Conservation (phyloP, 2,113 vertebrate genomes). For the Spea bombifrons region DNA sequence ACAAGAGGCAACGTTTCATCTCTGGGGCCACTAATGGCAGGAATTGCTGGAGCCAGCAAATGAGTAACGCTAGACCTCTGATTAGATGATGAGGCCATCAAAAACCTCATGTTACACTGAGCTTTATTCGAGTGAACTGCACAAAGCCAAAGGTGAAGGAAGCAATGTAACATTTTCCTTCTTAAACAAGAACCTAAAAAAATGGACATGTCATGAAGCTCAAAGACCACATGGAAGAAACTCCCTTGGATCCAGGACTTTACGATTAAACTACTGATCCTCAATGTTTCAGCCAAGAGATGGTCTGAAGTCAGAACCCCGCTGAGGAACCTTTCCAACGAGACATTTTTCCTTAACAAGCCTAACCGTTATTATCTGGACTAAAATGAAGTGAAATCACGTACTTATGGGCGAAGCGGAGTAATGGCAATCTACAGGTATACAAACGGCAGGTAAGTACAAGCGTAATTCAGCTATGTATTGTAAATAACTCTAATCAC, state of each 20-base stretch:
- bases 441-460: constrained; percentile 81
- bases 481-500: constrained; percentile 47
- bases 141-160: constrained; percentile 69
- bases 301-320: constrained; percentile 65
- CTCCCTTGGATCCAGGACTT: constrained; percentile 63
- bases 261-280: constrained; percentile 63
- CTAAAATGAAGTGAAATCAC: constrained; percentile 69
- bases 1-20: constrained; percentile 92
- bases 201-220: constrained; percentile 54
- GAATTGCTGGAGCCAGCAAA: constrained; percentile 85
- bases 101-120: constrained; percentile 72
- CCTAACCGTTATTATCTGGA: constrained; percentile 55
- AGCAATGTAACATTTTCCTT: constrained; percentile 57
- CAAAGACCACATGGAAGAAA: constrained; percentile 54
- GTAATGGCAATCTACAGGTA: constrained; percentile 67
- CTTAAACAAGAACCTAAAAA: constrained; percentile 42
- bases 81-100: constrained; percentile 80
- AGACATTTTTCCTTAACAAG: constrained; percentile 63
- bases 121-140: constrained; percentile 64
- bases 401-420: constrained; percentile 73
- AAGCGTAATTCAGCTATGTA: constrained; percentile 54
- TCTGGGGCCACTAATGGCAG: constrained; percentile 89
- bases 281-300: constrained; percentile 62
- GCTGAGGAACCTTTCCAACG: constrained; percentile 60
- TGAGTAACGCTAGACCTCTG: constrained; percentile 91